These are phyloP conservation scores for Linnaemya tessellans DNA, from an alignment of 2,888 invertebrate genomes.

Conservation along the genomic window DNA sequence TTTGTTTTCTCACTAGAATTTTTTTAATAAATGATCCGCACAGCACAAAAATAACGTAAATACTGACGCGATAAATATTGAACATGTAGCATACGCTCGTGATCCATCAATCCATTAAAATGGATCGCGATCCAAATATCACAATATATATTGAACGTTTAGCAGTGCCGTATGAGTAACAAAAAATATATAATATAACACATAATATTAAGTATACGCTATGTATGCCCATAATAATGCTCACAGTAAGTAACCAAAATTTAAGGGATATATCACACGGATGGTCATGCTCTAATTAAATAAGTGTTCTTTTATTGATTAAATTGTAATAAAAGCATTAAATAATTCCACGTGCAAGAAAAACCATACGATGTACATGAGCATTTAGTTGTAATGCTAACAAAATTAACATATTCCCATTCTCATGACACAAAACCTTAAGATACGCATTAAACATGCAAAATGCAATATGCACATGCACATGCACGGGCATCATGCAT, in stretches of 20 bases:
- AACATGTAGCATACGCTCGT: no score
- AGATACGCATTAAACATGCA: slow-evolving; percentile 3
- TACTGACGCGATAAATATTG: no score
- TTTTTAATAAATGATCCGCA: no score
- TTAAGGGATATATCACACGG: neutral
- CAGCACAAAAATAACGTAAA: no score
- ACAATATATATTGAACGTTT: no score
- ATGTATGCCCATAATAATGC: neutral
- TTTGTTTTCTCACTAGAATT: no score
- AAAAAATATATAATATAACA: no score
- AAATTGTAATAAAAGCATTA: neutral
- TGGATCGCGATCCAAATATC: no score
- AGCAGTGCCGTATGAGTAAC: neutral
- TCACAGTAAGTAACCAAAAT: neutral
- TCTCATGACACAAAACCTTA: neutral
- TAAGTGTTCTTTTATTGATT: neutral
- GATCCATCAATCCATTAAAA: no score
- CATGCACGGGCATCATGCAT: neutral
- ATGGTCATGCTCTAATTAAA: neutral
- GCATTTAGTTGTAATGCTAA: neutral
- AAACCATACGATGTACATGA: neutral
- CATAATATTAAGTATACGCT: neutral
- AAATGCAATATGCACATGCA: neutral
- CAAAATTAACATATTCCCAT: slow-evolving; percentile 1
- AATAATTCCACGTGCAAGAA: neutral